A percentile compares a stretch with the other conserved stretches of the same genome.
These are phyloP conservation scores for Myotis yumanensis DNA, from an alignment of 2,113 vertebrate species.

Conservation along the genomic window DNA sequence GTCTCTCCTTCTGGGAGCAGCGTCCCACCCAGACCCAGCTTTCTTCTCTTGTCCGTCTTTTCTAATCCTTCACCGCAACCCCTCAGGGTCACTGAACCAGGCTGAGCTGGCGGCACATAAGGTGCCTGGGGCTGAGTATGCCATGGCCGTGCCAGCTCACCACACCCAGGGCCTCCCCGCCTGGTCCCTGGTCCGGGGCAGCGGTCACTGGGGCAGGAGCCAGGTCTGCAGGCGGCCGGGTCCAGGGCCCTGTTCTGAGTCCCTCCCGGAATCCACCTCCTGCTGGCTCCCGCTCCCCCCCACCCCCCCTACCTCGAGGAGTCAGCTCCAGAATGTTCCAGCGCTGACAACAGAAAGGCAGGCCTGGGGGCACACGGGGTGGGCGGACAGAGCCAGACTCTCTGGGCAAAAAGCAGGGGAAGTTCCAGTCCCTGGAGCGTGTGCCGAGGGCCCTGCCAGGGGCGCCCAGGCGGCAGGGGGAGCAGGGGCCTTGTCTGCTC, in stretches of 20 bases:
- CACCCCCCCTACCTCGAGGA: neutral
- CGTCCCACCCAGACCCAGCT: no score
- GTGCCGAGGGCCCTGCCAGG: neutral
- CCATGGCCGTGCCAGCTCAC: no score
- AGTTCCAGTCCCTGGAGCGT: no score
- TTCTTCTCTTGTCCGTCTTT: no score
- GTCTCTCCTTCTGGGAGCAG: no score
- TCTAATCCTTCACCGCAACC: no score
- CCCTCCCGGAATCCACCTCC: neutral
- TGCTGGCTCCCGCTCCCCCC: neutral
- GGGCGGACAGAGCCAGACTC: neutral
- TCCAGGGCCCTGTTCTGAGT: neutral
- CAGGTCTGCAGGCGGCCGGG: rapidly evolving
- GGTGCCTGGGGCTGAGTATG: no score
- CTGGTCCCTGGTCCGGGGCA: no score
- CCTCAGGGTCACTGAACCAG: no score
- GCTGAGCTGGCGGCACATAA: no score
- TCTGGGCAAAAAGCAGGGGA: slow-evolving; percentile 60
- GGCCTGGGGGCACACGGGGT: neutral
- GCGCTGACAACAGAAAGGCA: neutral
- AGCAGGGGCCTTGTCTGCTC: neutral
- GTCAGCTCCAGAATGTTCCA: neutral
- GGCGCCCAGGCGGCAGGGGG: neutral
- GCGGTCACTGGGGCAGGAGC: neutral
- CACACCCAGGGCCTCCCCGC: neutral